Percentiles rank a stretch among this genome's conserved stretches.
These are phyloP conservation scores for Apeira syringaria DNA, from an alignment of 2,888 invertebrate species.

Conservation along the genomic window DNA sequence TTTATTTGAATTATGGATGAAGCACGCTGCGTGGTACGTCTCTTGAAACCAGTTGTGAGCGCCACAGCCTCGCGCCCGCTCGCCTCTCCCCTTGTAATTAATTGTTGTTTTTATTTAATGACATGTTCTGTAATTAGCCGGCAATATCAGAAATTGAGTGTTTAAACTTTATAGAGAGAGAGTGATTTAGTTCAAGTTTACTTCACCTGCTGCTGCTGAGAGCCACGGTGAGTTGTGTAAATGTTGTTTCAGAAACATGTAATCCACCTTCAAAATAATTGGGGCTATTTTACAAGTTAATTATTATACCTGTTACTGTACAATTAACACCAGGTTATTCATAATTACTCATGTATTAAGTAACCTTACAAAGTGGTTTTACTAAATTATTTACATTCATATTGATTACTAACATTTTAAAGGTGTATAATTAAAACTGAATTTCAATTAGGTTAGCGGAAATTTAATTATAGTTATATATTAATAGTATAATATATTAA, in stretches of 20 bases:
- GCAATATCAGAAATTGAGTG: conserved; percentile 71
- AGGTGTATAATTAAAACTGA: too few relatives aligned
- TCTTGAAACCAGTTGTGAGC: conserved; percentile 77
- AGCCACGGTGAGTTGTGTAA: conserved; percentile 30
- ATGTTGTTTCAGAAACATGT: conserved; percentile 13
- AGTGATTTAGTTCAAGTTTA: conserved; percentile 45
- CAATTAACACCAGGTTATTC: too few relatives aligned
- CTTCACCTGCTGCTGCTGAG: conserved; percentile 23
- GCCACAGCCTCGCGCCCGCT: conserved; percentile 75
- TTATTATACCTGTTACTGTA: too few relatives aligned
- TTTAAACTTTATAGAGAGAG: conserved; percentile 54
- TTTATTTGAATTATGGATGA: conserved; percentile 83
- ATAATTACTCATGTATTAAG: too few relatives aligned
- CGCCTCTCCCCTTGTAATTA: conserved; percentile 79
- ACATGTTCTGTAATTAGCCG: conserved; percentile 73
- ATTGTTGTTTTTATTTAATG: conserved; percentile 81
- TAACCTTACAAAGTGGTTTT: too few relatives aligned
- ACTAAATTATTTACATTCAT: too few relatives aligned
- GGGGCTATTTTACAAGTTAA: too few relatives aligned
- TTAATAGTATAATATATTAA: too few relatives aligned
- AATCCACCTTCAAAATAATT: too few relatives aligned
- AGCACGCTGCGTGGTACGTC: conserved; percentile 59
- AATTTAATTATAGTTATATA: too few relatives aligned
- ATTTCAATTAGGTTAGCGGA: too few relatives aligned
- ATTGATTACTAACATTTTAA: too few relatives aligned